Base-by-base conservation (phyloP, 2,888 invertebrate species). In the Pilophorus perplexus region DNA sequence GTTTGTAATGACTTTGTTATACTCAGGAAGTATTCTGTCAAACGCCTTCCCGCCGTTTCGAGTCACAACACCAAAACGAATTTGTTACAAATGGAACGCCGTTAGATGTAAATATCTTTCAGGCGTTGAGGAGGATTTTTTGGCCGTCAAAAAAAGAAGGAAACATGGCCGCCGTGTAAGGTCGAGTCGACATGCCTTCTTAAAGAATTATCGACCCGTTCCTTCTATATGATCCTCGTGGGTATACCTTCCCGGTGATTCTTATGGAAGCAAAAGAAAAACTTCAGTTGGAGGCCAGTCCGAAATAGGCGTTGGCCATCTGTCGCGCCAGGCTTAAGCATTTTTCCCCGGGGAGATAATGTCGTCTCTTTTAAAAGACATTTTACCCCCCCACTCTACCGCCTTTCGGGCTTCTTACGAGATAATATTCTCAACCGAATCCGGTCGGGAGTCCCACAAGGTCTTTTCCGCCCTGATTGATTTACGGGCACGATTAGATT, bases 201-300 rank as follows among this genome's bases (percentile, higher is more conserved):
- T 52, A 23, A 46, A 28, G 52, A 52, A 52, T 52, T 52, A 28
- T 33, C 33, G 12, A 33, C 33, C 33, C 33, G 33, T 18, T 48
- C 23, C 59, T 59, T 16, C 59, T 25, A 23, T 40, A 42, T 25
- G 59, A 59, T 40, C 59, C 59, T 25, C 42, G 59, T 22, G 59
- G 59, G 59, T 38, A 59, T 59, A 59, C 59, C 59, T 59, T 23
- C 27, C 12, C 25, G 18, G 52, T 52, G 28, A 52, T 52, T 52
- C 14, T 52, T 52, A 28, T 25, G 20, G 52, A 18, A 52, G 52
- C 28, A 52, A 52, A 52, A 25, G 16, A n/a, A n/a, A n/a, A n/a
- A n/a, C n/a, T n/a, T n/a, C n/a, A 52, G 52, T 52, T 8, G 33
- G 33, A 12, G 33, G 12, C n/a, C 46, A 10, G 52, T 52, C 52